Conservation (phyloP, 2,113 vertebrate genomes). For the Boulengeromyrus knoepffleri region DNA sequence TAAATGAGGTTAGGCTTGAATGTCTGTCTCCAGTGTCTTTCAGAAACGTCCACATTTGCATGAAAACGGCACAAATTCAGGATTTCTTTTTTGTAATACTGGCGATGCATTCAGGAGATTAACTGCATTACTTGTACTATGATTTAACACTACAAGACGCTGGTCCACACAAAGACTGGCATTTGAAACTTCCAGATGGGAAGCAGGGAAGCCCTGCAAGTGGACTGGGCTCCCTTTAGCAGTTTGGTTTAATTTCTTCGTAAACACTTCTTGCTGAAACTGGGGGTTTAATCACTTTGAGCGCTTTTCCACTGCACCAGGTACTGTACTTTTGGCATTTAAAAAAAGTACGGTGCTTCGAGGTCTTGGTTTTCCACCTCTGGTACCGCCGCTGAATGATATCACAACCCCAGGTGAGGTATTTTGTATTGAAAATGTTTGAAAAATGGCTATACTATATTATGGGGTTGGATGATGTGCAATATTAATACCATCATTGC, state of each 20-base stretch:
- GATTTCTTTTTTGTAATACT: conserved; percentile 10
- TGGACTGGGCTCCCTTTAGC: neutral
- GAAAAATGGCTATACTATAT: neutral
- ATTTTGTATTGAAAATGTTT: neutral
- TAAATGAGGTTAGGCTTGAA: neutral
- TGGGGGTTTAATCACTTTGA: neutral
- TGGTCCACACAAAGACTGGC: neutral
- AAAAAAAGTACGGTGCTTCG: neutral
- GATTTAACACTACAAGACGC: conserved; percentile 12
- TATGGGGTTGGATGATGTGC: neutral
- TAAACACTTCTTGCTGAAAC: neutral
- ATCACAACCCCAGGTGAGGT: neutral
- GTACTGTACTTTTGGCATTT: neutral
- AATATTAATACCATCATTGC: neutral
- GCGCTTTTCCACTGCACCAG: neutral
- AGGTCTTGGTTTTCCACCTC: neutral
- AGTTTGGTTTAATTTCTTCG: neutral
- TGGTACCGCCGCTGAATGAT: neutral
- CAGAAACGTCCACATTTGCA: conserved; percentile 22
- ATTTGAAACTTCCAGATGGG: neutral
- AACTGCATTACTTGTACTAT: neutral
- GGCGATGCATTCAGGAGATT: conserved; percentile 6
- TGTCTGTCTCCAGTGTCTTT: neutral
- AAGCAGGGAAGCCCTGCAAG: conserved; percentile 1
- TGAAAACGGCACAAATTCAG: conserved; percentile 20